Conservation (phyloP, 2,113 vertebrate species). For the Anser cygnoides region DNA sequence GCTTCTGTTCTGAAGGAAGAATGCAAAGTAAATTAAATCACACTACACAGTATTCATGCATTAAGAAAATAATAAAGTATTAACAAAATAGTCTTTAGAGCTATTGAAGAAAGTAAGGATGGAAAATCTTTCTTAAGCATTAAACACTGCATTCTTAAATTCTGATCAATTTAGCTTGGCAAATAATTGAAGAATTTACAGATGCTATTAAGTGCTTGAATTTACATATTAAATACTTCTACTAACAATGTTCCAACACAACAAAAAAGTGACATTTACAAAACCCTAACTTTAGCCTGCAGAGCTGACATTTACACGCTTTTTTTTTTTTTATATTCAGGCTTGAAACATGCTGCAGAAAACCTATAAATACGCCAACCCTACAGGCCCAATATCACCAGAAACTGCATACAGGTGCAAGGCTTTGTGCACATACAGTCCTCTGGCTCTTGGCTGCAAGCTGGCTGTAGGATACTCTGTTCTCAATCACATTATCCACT, state of each 20-base stretch:
- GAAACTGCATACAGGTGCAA: not conserved
- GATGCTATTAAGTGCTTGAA: not conserved
- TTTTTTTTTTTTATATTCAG: not conserved
- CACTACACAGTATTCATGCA: accelerated
- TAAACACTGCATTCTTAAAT: not conserved
- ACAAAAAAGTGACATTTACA: accelerated
- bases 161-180: not conserved
- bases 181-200: not conserved
- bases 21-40: not conserved
- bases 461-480: not conserved
- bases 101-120: not conserved
- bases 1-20: not conserved
- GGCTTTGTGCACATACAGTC: not conserved
- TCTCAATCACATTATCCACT: not conserved
- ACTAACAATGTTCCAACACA: accelerated
- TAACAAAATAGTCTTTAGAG: not conserved
- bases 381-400: not conserved
- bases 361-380: not conserved
- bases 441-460: too few species aligned
- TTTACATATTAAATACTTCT: not conserved
- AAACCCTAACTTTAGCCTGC: not conserved
- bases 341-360: not conserved
- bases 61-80: not conserved
- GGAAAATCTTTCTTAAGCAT: not conserved
- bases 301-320: not conserved